Evolutionary conservation across 2,888 invertebrate genomes (phyloP).

Genomic region (Euphydryas editha): DNA sequence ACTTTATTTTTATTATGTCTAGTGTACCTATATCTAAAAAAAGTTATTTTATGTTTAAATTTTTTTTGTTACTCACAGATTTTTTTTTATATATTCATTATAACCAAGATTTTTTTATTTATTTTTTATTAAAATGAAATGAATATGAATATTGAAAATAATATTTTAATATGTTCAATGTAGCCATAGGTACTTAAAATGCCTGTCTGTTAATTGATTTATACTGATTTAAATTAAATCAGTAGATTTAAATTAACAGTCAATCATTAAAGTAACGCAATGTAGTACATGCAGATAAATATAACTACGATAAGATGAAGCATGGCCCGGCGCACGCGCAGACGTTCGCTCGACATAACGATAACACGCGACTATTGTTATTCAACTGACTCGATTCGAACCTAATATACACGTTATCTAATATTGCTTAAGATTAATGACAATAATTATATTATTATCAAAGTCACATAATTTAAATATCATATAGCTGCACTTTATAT

Average conservation of each 20-base stretch:
- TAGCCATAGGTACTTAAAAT: too few relatives aligned
- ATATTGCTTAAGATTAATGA: neutral
- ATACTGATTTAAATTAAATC: too few relatives aligned
- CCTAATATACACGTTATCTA: neutral
- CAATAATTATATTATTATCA: neutral
- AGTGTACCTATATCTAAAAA: too few relatives aligned
- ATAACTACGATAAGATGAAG: conserved; percentile 44
- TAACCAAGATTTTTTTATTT: too few relatives aligned
- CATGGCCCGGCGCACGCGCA: conserved; percentile 46
- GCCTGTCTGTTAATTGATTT: too few relatives aligned
- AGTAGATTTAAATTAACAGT: conserved; percentile 32
- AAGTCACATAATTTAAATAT: neutral
- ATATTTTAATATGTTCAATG: conserved; percentile 22
- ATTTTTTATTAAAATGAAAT: neutral
- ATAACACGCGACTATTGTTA: conserved; percentile 25
- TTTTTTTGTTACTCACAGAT: too few relatives aligned
- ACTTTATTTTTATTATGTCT: too few relatives aligned
- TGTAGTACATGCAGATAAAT: conserved; percentile 43
- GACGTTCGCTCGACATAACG: conserved; percentile 50
- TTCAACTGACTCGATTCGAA: conserved; percentile 9
- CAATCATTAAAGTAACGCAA: conserved; percentile 41
- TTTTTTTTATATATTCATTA: too few relatives aligned
- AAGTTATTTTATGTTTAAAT: too few relatives aligned
- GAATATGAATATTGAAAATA: neutral
- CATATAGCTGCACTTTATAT: neutral